Percentiles rank a stretch among this genome's conserved stretches.
phyloP scores from a whole-genome alignment of 2,888 invertebrate species.

The Watsonalla cultraria region DNA sequence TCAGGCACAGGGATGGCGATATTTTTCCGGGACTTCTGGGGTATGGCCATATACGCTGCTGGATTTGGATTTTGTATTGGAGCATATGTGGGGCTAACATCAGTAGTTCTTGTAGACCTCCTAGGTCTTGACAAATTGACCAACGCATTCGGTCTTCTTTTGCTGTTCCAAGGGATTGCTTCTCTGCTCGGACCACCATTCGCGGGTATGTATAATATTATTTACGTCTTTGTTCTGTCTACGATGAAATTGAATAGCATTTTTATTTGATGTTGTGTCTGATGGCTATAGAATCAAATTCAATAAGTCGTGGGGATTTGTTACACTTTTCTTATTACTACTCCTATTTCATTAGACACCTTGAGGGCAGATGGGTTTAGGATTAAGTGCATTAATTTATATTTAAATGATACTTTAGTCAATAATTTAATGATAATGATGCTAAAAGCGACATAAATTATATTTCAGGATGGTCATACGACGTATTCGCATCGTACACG shows the following conservation, averaged over 20 bases:
- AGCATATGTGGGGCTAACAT: conserved; percentile 97
- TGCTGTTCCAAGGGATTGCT: conserved; percentile 96
- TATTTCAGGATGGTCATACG: conserved; percentile 90
- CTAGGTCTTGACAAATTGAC: conserved; percentile 95
- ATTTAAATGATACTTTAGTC: not conserved
- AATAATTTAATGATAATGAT: not conserved
- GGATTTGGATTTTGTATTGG: conserved; percentile 95
- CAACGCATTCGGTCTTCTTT: conserved; percentile 95
- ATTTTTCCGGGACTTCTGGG: conserved; percentile 84
- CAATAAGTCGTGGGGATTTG: too few relatives aligned
- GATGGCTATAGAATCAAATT: too few relatives aligned
- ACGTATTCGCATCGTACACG: conserved; percentile 86
- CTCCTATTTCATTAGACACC: too few relatives aligned
- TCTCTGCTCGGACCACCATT: conserved; percentile 95
- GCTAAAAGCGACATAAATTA: not conserved
- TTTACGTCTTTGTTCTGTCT: too few relatives aligned
- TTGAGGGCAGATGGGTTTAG: too few relatives aligned
- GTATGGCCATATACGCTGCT: conserved; percentile 87
- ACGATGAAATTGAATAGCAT: too few relatives aligned
- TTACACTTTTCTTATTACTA: too few relatives aligned
- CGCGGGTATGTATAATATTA: conserved; percentile 83
- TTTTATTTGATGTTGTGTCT: too few relatives aligned
- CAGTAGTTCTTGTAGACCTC: conserved; percentile 95
- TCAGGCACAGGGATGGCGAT: conserved; percentile 89
- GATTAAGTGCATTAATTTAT: not conserved